Evolutionary conservation across 1,140 invertebrate genomes (phyloP).

Genomic region (Eurosta solidaginis): DNA sequence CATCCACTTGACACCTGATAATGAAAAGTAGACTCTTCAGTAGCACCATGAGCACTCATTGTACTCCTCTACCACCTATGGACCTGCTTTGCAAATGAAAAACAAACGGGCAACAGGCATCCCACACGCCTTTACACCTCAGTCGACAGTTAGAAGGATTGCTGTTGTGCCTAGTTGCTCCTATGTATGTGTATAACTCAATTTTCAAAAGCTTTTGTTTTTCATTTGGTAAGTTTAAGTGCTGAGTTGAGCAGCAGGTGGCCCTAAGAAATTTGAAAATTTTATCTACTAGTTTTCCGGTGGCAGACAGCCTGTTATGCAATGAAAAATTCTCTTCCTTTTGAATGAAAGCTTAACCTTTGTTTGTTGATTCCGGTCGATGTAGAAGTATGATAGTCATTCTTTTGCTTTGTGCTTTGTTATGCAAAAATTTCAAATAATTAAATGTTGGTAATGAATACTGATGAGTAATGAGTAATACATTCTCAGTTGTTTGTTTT

Average conservation of each 20-base stretch:
- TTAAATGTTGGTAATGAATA: slow-evolving; percentile 21
- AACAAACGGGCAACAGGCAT: neutral
- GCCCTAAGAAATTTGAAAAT: neutral
- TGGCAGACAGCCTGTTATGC: neutral
- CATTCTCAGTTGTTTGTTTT: neutral
- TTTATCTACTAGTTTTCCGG: neutral
- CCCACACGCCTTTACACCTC: neutral
- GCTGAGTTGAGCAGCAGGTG: no score
- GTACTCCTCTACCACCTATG: neutral
- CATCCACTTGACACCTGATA: slow-evolving; percentile 58
- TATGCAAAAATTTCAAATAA: slow-evolving; percentile 15
- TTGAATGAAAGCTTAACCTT: neutral
- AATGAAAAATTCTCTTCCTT: neutral
- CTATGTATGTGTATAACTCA: neutral
- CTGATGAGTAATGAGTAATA: neutral
- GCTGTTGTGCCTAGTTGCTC: neutral
- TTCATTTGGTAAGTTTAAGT: neutral
- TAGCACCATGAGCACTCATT: neutral
- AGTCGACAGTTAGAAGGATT: no score
- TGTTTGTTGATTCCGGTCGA: no score
- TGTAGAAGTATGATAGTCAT: no score
- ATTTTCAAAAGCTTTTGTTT: slow-evolving; percentile 8
- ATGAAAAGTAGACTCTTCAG: slow-evolving; percentile 47
- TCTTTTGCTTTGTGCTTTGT: neutral
- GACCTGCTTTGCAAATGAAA: neutral